Evolutionary conservation across 2,797 vertebrate species (phyloP).

Genomic region (Microctenopoma steveboyesi): DNA sequence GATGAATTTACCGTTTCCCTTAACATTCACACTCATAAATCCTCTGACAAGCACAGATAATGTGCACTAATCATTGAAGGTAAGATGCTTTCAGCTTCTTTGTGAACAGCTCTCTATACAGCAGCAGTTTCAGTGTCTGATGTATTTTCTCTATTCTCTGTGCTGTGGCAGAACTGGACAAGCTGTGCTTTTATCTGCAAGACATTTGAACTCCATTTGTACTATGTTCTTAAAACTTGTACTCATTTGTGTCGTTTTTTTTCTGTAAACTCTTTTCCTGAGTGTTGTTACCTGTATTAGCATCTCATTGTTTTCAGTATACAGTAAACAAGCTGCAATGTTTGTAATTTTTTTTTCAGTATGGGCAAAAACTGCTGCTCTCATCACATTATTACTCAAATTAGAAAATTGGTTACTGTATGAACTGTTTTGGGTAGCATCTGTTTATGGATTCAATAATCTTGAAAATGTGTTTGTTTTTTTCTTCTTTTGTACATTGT

Average conservation of each 20-base stretch:
- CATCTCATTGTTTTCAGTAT: constrained; percentile 88
- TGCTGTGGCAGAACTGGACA: constrained; percentile 64
- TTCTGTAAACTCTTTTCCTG: constrained; percentile 81
- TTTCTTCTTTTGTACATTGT: constrained; percentile 69
- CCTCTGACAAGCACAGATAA: constrained; percentile 99
- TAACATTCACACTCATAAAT: constrained; percentile 95
- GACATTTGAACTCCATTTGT: constrained; percentile 54
- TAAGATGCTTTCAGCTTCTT: constrained; percentile 55
- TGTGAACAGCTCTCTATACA: neutral
- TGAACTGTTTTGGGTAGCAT: constrained; percentile 84
- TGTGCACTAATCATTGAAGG: constrained; percentile 78
- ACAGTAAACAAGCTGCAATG: constrained; percentile 90
- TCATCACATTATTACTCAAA: constrained; percentile 65
- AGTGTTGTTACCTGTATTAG: constrained; percentile 86
- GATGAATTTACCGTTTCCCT: constrained; percentile 76
- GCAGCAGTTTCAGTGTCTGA: constrained; percentile 4
- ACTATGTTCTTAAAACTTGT: constrained; percentile 39
- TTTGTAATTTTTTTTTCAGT: constrained; percentile 66
- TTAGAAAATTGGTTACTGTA: constrained; percentile 67
- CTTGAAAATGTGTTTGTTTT: constrained; percentile 66
- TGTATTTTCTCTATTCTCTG: constrained; percentile 8
- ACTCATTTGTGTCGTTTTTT: constrained; percentile 73
- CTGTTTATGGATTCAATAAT: constrained; percentile 85
- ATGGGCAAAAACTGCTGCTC: constrained; percentile 92
- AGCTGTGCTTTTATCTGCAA: constrained; percentile 72